These are phyloP conservation scores for Ranitomeya imitator DNA, from an alignment of 2,113 vertebrate species.

Conservation along the genomic window DNA sequence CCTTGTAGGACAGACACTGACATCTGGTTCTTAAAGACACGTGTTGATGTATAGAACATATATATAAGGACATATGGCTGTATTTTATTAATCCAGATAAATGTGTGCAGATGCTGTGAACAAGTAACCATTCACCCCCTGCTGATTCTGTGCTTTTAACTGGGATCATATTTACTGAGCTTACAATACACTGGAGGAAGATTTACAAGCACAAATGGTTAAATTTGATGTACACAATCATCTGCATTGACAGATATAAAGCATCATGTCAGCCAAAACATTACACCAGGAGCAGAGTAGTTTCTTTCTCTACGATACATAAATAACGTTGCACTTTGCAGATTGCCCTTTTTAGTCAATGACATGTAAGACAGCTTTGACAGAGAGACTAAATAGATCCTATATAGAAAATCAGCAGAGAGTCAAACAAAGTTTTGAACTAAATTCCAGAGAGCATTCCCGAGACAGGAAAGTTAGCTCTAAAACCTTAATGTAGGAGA, in stretches of 20 bases:
- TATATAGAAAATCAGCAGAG: slow-evolving; percentile 33
- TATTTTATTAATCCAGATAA: neutral
- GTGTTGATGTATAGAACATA: too few species aligned
- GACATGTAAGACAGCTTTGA: slow-evolving; percentile 38
- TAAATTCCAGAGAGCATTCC: slow-evolving; percentile 45
- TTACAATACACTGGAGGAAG: neutral
- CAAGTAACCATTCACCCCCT: neutral
- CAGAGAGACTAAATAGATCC: slow-evolving; percentile 24
- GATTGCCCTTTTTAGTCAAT: neutral
- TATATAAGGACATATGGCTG: neutral
- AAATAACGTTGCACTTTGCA: slow-evolving; percentile 12
- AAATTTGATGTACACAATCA: neutral
- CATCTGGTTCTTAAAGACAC: neutral
- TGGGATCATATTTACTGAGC: neutral
- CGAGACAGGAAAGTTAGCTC: slow-evolving; percentile 6
- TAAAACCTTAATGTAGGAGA: slow-evolving; percentile 35
- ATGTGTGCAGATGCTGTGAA: neutral
- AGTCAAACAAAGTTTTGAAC: slow-evolving; percentile 27
- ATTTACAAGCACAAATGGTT: neutral
- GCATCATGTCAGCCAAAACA: neutral
- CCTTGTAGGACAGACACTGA: neutral
- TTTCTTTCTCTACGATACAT: neutral
- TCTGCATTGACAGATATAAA: slow-evolving; percentile 1
- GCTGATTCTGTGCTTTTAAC: neutral
- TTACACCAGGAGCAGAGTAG: neutral